Base-by-base conservation (phyloP, 2,797 vertebrate genomes). In the Columba guinea region DNA sequence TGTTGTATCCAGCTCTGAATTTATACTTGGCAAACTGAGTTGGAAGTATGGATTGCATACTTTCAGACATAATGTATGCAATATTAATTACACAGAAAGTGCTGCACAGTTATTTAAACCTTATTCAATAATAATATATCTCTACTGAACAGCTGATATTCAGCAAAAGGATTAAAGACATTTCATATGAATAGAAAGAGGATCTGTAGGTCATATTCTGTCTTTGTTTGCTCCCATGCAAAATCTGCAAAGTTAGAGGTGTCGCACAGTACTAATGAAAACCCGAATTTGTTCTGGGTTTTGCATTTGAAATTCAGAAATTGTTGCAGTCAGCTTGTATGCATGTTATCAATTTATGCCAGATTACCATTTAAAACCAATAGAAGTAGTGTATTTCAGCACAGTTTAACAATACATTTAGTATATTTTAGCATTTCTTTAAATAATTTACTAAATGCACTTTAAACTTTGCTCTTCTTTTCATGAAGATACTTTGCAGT, bases 1-100 rank as follows among this genome's bases (percentile, higher is more conserved):
- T 88, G 34, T 56, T 88, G 28, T 28, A 87, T 56, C 28, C 88
- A 89, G 60, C 53, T 87, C 60, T 59, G 63, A 84, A 89, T 81
- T 94, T 94, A 82, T 64, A 46, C 60, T 70, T 93, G 77, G 56
- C 70, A 93, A 70, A 73, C n/a, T 56, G 58, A 86, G 39, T 34
- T 73, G 63, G 52, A 82, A 81, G 39, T 74, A 94, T 67, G 51
- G 70, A 90, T 84, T 86, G 19, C 52, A 53, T 32, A 63, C 52
- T 82, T 90, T 74, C 62, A 84, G 49, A 28, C 14, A 41, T 76
- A 84, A 93, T 2, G 0, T 78, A 93, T 59, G 69, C 44, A 93
- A 39, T 70, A 90, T 70, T 94, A 94, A 96, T 90, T 91, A 70
- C 35, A 77, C 17, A 76, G 28, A 93, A 82, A 86, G 39, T 74